phyloP scores from a whole-genome alignment of 2,888 invertebrate species.

The Sminthurinus aureus region DNA sequence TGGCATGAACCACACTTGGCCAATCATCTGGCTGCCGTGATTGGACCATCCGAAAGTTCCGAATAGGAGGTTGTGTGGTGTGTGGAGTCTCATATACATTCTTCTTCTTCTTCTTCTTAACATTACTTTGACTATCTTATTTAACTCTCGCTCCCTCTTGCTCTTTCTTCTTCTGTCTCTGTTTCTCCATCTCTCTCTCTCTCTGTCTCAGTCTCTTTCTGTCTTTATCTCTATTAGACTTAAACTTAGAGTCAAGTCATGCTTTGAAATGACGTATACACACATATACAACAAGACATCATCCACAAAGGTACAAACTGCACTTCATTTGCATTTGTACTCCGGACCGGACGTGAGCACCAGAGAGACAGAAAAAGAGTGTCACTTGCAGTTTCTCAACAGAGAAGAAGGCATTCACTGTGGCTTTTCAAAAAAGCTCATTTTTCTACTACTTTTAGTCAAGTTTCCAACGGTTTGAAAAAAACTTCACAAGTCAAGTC shows the following conservation, averaged over 20 bases:
- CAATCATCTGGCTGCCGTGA: constrained; percentile 60
- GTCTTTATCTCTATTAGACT: too few species aligned
- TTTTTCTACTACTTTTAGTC: constrained; percentile 4
- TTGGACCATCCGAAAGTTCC: constrained; percentile 58
- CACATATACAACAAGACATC: constrained; percentile 48
- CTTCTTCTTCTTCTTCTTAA: neutral
- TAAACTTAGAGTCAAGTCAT: constrained; percentile 26
- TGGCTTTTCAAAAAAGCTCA: neutral
- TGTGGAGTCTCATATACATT: too few species aligned
- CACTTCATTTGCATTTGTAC: constrained; percentile 60
- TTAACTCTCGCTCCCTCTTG: constrained; percentile 8
- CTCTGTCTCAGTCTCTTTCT: too few species aligned
- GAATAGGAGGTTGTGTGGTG: constrained; percentile 49
- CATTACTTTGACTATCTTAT: neutral
- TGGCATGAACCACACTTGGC: constrained; percentile 61
- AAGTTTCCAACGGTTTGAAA: constrained; percentile 4
- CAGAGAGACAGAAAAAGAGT: neutral
- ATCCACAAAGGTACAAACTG: constrained; percentile 57
- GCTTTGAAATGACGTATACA: constrained; percentile 43
- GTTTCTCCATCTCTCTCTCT: neutral
- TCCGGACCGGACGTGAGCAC: constrained; percentile 52
- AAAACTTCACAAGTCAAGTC: constrained; percentile 22
- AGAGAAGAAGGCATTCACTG: neutral
- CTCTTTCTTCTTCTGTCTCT: constrained; percentile 23
- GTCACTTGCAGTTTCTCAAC: constrained; percentile 42